These are phyloP conservation scores for Nasonia oneida DNA, from an alignment of 2,888 invertebrate species.

Conservation along the genomic window DNA sequence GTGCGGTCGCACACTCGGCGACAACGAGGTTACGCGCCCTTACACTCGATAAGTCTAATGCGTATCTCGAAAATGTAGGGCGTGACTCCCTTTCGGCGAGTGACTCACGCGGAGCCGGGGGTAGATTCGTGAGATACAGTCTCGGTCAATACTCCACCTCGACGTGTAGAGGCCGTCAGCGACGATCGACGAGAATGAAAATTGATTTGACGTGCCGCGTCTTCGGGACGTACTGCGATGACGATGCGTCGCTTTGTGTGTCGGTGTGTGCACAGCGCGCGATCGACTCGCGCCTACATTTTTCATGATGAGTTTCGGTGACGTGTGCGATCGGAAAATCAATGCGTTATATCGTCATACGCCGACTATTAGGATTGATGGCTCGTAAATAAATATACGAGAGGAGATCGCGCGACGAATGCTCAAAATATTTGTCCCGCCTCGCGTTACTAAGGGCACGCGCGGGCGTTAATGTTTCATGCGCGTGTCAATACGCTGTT, in stretches of 20 bases:
- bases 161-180: not conserved
- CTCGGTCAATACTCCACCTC: slow-evolving; percentile 40
- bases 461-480: not conserved
- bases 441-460: not conserved
- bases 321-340: slow-evolving; percentile 22
- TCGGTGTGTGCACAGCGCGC: not conserved
- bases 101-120: slow-evolving; percentile 37
- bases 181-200: slow-evolving; percentile 46
- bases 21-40: slow-evolving; percentile 19
- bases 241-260: not conserved
- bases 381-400: slow-evolving; percentile 30
- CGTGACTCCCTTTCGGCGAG: slow-evolving; percentile 62
- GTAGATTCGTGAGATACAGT: slow-evolving; percentile 43
- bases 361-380: slow-evolving; percentile 45
- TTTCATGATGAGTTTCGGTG: slow-evolving; percentile 40
- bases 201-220: slow-evolving; percentile 48
- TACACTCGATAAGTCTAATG: slow-evolving; percentile 73
- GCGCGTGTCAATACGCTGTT: slow-evolving; percentile 14
- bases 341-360: slow-evolving; percentile 7
- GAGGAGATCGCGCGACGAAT: not conserved
- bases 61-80: slow-evolving; percentile 67
- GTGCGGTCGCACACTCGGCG: slow-evolving; percentile 51
- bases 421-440: slow-evolving; percentile 39
- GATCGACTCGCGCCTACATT: slow-evolving; percentile 13
- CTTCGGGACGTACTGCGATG: not conserved